Percentiles rank a stretch among this genome's conserved stretches.
Evolutionary conservation across 2,797 vertebrate genomes (phyloP).

Genomic region (Benthosema pterotum): DNA sequence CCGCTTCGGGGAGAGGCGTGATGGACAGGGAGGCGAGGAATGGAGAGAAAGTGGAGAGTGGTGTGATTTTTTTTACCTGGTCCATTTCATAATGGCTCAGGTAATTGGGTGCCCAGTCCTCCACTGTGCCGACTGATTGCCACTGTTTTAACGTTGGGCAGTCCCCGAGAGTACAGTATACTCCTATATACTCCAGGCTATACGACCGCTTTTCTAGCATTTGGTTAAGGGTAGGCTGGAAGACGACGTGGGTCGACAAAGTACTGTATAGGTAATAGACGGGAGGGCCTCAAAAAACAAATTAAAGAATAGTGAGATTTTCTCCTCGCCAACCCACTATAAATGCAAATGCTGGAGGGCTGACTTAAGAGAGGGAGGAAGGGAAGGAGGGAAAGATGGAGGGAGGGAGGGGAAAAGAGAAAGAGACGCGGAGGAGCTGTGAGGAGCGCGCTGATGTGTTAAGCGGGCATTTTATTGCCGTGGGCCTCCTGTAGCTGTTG

Average conservation of each 20-base stretch:
- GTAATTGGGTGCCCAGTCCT: neutral
- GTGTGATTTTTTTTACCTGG: constrained; percentile 8
- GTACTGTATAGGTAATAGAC: constrained; percentile 9
- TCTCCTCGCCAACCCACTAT: constrained; percentile 39
- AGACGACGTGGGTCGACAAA: constrained; percentile 21
- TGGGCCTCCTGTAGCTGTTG: constrained; percentile 35
- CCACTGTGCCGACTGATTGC: constrained; percentile 9
- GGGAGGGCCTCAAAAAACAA: constrained; percentile 22
- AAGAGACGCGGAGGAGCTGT: neutral
- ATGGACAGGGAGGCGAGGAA: constrained; percentile 19
- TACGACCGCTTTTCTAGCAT: no score
- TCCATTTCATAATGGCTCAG: constrained; percentile 4
- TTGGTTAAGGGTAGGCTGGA: constrained; percentile 1
- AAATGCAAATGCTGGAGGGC: constrained; percentile 52
- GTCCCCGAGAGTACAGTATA: constrained; percentile 9
- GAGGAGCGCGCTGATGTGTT: constrained; percentile 33
- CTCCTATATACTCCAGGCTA: no score
- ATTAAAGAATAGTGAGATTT: constrained; percentile 53
- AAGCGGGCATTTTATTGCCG: constrained; percentile 40
- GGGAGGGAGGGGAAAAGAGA: neutral
- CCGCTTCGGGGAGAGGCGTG: constrained; percentile 7
- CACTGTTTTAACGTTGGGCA: constrained; percentile 9
- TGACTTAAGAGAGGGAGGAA: constrained; percentile 24
- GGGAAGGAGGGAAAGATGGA: neutral
- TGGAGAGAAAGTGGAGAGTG: neutral